Percentiles rank a stretch among this genome's conserved stretches.
phyloP scores from a whole-genome alignment of 2,113 vertebrate species.

The Caranx ignobilis region DNA sequence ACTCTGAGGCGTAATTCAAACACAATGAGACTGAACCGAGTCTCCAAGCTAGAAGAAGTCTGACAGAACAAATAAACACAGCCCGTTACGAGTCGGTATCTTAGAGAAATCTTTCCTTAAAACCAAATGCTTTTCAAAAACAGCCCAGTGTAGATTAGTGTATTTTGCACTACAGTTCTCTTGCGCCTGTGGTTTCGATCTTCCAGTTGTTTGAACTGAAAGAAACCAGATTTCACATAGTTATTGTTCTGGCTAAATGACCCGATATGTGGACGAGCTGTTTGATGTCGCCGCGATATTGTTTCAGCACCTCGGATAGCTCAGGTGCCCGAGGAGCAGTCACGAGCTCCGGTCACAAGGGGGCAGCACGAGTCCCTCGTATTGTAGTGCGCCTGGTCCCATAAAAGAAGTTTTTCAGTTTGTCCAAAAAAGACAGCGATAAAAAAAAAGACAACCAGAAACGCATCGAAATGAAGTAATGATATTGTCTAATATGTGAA shows the following conservation, averaged over 20 bases:
- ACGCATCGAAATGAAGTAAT: background rate
- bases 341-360: slow-evolving; percentile 12
- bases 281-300: background rate
- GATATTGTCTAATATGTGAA: background rate
- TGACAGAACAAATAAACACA: background rate
- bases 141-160: background rate
- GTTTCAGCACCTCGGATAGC: slow-evolving; percentile 74
- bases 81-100: background rate
- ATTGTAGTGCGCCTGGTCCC: background rate
- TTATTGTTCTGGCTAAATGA: too few species aligned
- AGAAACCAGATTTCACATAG: background rate
- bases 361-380: slow-evolving; percentile 35
- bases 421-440: background rate
- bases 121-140: background rate
- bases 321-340: background rate
- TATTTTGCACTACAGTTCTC: too few species aligned
- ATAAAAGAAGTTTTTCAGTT: background rate
- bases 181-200: too few species aligned
- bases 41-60: background rate
- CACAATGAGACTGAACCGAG: too few species aligned
- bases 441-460: too few species aligned
- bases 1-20: too few species aligned
- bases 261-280: background rate
- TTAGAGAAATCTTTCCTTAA: background rate
- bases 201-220: background rate